Conservation (phyloP, 1,140 invertebrate genomes). For the Drosophila santomea region DNA sequence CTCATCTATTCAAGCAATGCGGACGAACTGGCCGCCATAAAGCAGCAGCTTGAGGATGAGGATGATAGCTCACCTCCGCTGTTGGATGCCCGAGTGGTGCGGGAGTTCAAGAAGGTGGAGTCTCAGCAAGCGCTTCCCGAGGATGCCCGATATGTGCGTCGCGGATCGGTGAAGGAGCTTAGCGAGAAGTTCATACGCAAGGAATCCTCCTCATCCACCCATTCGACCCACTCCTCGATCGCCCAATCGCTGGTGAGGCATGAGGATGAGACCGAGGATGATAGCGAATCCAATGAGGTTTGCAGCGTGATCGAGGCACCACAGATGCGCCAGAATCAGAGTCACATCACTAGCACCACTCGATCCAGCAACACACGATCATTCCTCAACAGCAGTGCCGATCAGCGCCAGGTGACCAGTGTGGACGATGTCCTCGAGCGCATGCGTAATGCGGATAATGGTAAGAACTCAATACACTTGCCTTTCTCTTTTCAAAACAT, state of each 20-base stretch:
- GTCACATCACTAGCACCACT: slow-evolving; percentile 53
- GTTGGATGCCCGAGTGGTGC: slow-evolving; percentile 50
- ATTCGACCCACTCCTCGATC: slow-evolving; percentile 22
- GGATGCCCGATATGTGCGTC: slow-evolving; percentile 86
- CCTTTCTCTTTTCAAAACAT: too few species aligned
- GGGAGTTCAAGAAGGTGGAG: slow-evolving; percentile 71
- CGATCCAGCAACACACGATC: slow-evolving; percentile 79
- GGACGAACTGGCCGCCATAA: slow-evolving; percentile 85
- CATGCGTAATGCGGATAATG: slow-evolving; percentile 90
- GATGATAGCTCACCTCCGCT: slow-evolving; percentile 40
- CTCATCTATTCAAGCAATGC: slow-evolving; percentile 89
- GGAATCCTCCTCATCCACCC: slow-evolving; percentile 56
- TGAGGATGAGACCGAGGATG: slow-evolving; percentile 70
- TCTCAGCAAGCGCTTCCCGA: slow-evolving; percentile 25
- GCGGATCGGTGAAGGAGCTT: slow-evolving; percentile 89
- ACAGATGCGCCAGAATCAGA: slow-evolving; percentile 71
- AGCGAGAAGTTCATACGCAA: slow-evolving; percentile 89
- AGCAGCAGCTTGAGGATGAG: slow-evolving; percentile 46
- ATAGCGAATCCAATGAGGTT: slow-evolving; percentile 72
- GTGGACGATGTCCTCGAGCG: slow-evolving; percentile 90
- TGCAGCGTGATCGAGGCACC: slow-evolving; percentile 75
- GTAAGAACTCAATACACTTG: slow-evolving; percentile 77
- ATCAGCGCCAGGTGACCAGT: slow-evolving; percentile 87
- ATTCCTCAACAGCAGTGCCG: slow-evolving; percentile 88
- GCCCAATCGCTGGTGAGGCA: slow-evolving; percentile 29